These are phyloP conservation scores for Bergia puertoricense DNA, from an alignment of 92 coral and sea anemone genomes.

Conservation along the genomic window DNA sequence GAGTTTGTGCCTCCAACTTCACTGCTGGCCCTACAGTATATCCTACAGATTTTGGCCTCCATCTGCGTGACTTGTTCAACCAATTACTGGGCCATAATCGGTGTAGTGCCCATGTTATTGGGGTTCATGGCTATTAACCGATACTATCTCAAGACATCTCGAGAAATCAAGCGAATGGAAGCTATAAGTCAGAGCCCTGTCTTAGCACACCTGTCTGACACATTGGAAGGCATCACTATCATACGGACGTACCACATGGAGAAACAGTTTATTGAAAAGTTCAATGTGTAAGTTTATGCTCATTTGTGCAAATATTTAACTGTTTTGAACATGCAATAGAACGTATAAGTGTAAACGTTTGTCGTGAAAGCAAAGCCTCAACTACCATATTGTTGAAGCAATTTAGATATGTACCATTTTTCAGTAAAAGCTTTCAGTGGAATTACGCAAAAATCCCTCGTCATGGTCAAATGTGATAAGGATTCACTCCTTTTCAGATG, in stretches of 20 bases:
- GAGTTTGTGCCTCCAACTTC: conserved; percentile 92
- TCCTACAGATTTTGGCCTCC: conserved; percentile 87
- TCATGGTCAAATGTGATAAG: no score
- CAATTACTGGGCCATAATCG: conserved; percentile 82
- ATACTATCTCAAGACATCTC: conserved; percentile 85
- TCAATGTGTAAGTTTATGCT: conserved; percentile 68
- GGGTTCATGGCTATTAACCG: conserved; percentile 83
- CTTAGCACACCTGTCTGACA: conserved; percentile 84
- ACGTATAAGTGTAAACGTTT: no score
- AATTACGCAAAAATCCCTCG: no score
- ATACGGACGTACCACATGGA: conserved; percentile 88
- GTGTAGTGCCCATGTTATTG: conserved; percentile 78
- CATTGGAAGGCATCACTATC: conserved; percentile 84
- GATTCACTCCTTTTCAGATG: not conserved
- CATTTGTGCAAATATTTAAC: no score
- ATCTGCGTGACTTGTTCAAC: conserved; percentile 88
- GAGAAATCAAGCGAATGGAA: conserved; percentile 92
- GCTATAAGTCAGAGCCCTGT: conserved; percentile 94
- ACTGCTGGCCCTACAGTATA: conserved; percentile 79
- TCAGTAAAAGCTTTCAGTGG: no score
- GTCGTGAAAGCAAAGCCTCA: no score
- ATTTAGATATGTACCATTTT: no score
- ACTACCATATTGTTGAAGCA: no score
- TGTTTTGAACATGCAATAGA: no score
- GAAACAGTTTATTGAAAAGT: conserved; percentile 64